Conservation (phyloP, 2,113 vertebrate genomes). For the Tetrao urogallus region DNA sequence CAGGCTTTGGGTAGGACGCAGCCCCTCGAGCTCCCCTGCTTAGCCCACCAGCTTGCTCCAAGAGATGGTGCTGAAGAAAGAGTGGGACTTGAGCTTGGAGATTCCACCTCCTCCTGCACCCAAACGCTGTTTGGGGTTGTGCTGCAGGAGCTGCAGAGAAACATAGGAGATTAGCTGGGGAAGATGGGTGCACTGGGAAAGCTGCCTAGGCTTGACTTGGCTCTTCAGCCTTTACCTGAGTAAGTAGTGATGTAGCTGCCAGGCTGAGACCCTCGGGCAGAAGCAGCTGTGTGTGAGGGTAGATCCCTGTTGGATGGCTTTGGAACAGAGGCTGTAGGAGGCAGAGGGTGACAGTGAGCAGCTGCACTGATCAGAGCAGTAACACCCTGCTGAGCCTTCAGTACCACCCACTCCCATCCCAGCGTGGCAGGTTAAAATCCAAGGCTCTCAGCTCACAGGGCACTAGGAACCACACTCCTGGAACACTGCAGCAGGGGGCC, state of each 20-base stretch:
- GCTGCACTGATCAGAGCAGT: not conserved
- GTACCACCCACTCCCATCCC: not conserved
- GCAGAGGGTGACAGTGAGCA: not conserved
- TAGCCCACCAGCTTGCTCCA: slow-evolving; percentile 89
- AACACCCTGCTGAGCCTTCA: not conserved
- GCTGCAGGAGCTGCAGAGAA: slow-evolving; percentile 87
- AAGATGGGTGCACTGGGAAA: not conserved
- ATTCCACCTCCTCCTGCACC: slow-evolving; percentile 87
- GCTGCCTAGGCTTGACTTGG: not conserved
- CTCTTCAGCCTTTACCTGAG: slow-evolving; percentile 80
- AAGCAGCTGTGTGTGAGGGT: slow-evolving; percentile 89
- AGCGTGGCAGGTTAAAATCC: not conserved
- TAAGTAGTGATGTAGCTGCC: slow-evolving; percentile 88
- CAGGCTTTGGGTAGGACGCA: not conserved
- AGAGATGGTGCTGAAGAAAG: slow-evolving; percentile 88
- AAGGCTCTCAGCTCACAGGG: not conserved
- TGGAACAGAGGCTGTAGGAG: slow-evolving; percentile 87
- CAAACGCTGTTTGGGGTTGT: slow-evolving; percentile 86
- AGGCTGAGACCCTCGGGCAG: slow-evolving; percentile 89
- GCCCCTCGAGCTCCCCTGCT: not conserved
- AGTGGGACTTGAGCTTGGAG: slow-evolving; percentile 90
- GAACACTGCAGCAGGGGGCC: not conserved
- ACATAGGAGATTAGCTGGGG: not conserved
- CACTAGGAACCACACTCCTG: not conserved
- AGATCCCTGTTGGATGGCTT: slow-evolving; percentile 91